A percentile compares a stretch with the other conserved stretches of the same genome.
These are phyloP conservation scores for Epirrita christyi DNA, from an alignment of 2,888 invertebrate species.

Conservation along the genomic window DNA sequence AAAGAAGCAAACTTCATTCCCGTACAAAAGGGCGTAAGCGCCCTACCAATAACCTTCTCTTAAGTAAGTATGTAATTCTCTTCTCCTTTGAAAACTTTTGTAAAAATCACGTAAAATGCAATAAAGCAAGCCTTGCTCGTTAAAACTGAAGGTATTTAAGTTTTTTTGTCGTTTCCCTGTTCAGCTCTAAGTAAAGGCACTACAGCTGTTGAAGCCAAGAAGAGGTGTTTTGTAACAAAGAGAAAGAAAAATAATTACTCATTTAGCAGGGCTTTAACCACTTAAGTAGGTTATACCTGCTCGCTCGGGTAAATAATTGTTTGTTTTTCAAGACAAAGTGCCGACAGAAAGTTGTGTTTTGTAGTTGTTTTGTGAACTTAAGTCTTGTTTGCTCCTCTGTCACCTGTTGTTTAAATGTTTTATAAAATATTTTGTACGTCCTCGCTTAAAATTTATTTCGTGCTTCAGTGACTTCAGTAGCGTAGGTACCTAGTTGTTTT, in stretches of 20 bases:
- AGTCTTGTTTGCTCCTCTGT: not conserved
- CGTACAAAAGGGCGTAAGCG: no score
- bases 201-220: not conserved
- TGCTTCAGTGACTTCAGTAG: not conserved
- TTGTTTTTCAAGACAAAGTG: not conserved
- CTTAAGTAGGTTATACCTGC: not conserved
- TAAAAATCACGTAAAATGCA: no score
- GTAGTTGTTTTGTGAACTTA: not conserved
- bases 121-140: no score
- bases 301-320: not conserved
- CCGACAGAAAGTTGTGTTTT: not conserved
- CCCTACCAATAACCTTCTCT: no score
- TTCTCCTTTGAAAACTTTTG: no score
- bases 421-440: not conserved
- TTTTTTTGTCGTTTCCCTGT: not conserved
- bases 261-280: not conserved
- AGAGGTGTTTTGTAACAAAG: not conserved
- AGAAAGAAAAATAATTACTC: constrained; percentile 5
- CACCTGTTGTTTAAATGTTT: not conserved
- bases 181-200: not conserved
- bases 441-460: not conserved
- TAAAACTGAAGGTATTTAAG: not conserved
- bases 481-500: not conserved
- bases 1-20: no score
- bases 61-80: no score